These are phyloP conservation scores for Zingel zingel DNA, from an alignment of 2,113 vertebrate species.

Conservation along the genomic window DNA sequence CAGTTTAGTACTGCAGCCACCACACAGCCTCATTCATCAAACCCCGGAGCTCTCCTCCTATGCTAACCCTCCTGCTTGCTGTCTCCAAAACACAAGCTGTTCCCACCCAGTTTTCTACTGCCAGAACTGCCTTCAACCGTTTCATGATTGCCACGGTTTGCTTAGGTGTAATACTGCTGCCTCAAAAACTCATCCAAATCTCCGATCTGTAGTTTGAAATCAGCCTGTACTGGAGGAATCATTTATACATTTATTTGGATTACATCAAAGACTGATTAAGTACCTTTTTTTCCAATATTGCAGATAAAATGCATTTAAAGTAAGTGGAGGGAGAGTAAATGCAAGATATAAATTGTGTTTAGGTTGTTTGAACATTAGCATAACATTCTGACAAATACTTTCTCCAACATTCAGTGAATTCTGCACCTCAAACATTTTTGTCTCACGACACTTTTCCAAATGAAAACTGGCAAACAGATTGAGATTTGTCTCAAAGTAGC, in stretches of 20 bases:
- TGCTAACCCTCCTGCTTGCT: slow-evolving; percentile 62
- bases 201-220: not conserved
- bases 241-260: not conserved
- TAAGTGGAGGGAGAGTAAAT: not conserved
- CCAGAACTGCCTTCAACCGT: slow-evolving; percentile 48
- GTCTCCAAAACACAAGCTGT: slow-evolving; percentile 75
- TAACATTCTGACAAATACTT: not conserved
- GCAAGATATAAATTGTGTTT: slow-evolving; percentile 1
- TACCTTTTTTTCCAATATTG: not conserved
- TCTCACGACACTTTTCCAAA: not conserved
- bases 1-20: slow-evolving; percentile 77
- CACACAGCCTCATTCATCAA: slow-evolving; percentile 82
- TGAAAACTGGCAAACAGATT: slow-evolving; percentile 23
- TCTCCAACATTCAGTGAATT: not conserved
- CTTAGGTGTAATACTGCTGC: slow-evolving; percentile 10
- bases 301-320: slow-evolving; percentile 4
- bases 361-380: not conserved
- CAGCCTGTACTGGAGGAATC: not conserved
- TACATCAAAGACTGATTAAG: not conserved
- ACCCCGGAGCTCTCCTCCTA: slow-evolving; percentile 69
- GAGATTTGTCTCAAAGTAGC: slow-evolving; percentile 12
- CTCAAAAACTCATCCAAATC: slow-evolving; percentile 21
- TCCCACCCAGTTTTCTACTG: slow-evolving; percentile 59
- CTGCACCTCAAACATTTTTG: not conserved
- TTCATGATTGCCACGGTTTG: slow-evolving; percentile 33